Conservation (phyloP, 2,797 vertebrate genomes). For the Sebastes jordani region DNA sequence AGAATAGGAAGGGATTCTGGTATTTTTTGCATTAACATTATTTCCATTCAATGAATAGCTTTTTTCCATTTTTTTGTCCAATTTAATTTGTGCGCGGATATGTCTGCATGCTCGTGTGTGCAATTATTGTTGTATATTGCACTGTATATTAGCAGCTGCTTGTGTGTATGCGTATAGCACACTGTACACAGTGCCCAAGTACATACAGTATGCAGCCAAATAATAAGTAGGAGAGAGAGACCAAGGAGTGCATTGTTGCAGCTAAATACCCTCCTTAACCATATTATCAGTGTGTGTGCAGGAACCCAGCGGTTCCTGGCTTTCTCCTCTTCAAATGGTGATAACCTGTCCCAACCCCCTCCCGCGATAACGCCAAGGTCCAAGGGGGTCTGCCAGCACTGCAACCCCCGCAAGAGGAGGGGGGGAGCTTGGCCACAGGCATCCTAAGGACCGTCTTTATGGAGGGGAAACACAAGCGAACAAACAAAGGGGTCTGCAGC, state of each 20-base stretch:
- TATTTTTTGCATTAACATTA: background rate
- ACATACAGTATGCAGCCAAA: background rate
- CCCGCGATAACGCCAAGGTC: constrained; percentile 69
- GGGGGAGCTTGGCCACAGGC: constrained; percentile 33
- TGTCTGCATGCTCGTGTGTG: background rate
- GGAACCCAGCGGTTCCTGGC: constrained; percentile 72
- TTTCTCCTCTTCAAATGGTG: constrained; percentile 62
- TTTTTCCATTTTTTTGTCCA: background rate
- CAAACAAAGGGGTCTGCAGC: constrained; percentile 77
- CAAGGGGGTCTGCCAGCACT: constrained; percentile 57
- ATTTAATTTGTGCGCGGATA: background rate
- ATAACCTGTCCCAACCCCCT: constrained; percentile 68
- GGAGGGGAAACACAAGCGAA: constrained; percentile 71
- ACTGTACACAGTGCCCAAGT: background rate
- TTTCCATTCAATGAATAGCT: background rate
- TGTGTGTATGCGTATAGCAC: background rate
- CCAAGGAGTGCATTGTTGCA: constrained; percentile 54
- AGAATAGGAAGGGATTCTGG: background rate
- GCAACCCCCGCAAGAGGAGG: constrained; percentile 43
- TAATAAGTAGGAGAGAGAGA: constrained; percentile 30
- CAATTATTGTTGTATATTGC: background rate
- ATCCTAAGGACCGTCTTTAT: constrained; percentile 73
- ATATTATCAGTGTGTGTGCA: constrained; percentile 77
- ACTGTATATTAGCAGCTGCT: background rate
- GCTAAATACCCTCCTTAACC: constrained; percentile 67